A percentile compares a stretch with the other conserved stretches of the same genome.
These are phyloP conservation scores for Pangasius djambal DNA, from an alignment of 2,797 vertebrate genomes.

Conservation along the genomic window DNA sequence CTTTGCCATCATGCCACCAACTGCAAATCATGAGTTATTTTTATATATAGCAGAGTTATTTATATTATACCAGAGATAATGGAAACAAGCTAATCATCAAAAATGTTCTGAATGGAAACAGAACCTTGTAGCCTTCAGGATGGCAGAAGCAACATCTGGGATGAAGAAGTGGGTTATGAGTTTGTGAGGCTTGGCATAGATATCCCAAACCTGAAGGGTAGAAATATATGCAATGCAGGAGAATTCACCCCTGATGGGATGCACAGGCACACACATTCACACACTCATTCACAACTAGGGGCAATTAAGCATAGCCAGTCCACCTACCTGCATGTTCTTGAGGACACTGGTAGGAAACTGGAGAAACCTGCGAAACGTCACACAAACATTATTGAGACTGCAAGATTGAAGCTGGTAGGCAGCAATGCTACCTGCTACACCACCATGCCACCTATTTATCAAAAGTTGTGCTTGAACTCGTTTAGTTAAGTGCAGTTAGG, in stretches of 20 bases:
- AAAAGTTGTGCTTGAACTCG: neutral
- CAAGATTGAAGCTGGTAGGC: neutral
- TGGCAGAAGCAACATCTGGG: neutral
- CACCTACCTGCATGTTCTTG: neutral
- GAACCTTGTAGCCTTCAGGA: neutral
- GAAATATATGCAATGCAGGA: neutral
- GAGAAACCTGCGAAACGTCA: neutral
- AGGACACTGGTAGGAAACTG: neutral
- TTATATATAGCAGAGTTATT: neutral
- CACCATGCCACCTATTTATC: neutral
- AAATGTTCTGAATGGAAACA: neutral
- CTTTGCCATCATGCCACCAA: neutral
- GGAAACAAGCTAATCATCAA: neutral
- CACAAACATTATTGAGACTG: neutral
- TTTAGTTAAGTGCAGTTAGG: too few relatives aligned
- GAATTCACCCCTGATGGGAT: neutral
- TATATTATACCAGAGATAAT: neutral
- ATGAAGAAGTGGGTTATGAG: neutral
- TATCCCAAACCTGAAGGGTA: neutral
- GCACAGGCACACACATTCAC: neutral
- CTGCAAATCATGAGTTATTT: constrained; percentile 7
- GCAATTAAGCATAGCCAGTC: neutral
- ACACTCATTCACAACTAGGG: neutral
- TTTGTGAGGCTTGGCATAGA: neutral
- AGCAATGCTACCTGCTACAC: neutral